Evolutionary conservation across 2,113 vertebrate species (phyloP), one percentile per base, ranked within the genome.

Genomic region (Puffinus mauretanicus): DNA sequence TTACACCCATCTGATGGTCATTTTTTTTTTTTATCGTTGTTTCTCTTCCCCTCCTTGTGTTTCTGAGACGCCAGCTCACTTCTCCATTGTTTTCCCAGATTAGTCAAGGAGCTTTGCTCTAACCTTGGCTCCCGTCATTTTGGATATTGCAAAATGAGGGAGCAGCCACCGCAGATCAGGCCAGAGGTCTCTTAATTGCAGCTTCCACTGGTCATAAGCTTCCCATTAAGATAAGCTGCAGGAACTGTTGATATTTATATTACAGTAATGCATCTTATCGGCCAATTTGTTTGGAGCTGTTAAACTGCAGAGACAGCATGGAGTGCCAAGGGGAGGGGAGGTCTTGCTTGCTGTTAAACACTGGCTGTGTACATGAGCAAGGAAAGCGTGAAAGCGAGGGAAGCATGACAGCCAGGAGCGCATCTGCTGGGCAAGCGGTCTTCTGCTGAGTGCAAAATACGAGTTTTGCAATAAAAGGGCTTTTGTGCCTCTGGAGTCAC

Each of bases 401-500:
- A 62, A 34, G 25, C 7, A 0, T 21, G 52, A 76, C 15, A 54
- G 26, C 5, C 66, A 14, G 42, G 57, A 57, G 54, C 0, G 24
- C 40, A 36, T 85, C 78, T 58, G 15, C 51, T 24, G 88, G 34
- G 11, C 29, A n/a, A 47, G 20, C 2, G 16, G 8, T 32, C 42
- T 44, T 29, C 52, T 44, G 66, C 7, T 0, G 32, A 7, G 19
- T 2, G 36, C 26, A 32, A 17, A n/a, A 3, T 1, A 0, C 0
- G 17, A 51, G 4, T 8, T 34, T 17, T 12, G 64, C 44, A 24
- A 4, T 24, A 14, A 4, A 3, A n/a, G 34, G 46, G 24, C 20
- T 71, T 17, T 20, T 14, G 51, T 72, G 66, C 46, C 46, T 60
- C 17, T 16, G 34, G 57, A 44, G 30, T 34, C 24, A 1, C 52